These are phyloP conservation scores for Leptopilina drosophilae DNA, from an alignment of 2,888 invertebrate species.

Conservation along the genomic window DNA sequence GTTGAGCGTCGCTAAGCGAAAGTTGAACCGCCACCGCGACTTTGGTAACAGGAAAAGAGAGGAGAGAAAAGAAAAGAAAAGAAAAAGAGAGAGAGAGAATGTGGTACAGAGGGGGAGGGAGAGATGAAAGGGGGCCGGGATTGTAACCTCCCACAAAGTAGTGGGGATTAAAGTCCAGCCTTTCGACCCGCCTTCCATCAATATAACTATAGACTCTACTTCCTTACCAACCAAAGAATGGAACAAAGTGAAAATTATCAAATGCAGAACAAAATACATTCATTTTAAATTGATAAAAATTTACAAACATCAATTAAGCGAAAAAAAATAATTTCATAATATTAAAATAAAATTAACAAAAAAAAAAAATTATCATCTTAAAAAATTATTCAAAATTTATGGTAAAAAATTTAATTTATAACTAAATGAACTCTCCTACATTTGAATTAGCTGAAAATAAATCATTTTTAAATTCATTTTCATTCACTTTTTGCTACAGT, in stretches of 20 bases:
- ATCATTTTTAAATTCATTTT: too few species aligned
- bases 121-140: neutral
- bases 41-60: slow-evolving; percentile 19
- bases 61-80: neutral
- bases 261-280: neutral
- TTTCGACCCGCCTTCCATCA: neutral
- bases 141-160: neutral
- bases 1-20: too few species aligned
- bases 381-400: too few species aligned
- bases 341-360: too few species aligned
- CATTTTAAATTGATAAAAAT: neutral
- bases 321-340: too few species aligned
- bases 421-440: too few species aligned
- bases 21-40: too few species aligned
- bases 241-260: neutral
- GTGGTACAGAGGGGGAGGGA: neutral
- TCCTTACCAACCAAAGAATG: neutral
- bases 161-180: neutral
- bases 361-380: too few species aligned
- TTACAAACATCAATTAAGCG: too few species aligned
- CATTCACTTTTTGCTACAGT: too few species aligned
- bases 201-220: neutral
- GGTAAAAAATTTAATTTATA: too few species aligned
- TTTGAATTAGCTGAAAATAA: too few species aligned
- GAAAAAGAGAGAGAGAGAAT: slow-evolving; percentile 11